Base-by-base conservation (phyloP, 2,113 vertebrate genomes). In the Tor tambroides region DNA sequence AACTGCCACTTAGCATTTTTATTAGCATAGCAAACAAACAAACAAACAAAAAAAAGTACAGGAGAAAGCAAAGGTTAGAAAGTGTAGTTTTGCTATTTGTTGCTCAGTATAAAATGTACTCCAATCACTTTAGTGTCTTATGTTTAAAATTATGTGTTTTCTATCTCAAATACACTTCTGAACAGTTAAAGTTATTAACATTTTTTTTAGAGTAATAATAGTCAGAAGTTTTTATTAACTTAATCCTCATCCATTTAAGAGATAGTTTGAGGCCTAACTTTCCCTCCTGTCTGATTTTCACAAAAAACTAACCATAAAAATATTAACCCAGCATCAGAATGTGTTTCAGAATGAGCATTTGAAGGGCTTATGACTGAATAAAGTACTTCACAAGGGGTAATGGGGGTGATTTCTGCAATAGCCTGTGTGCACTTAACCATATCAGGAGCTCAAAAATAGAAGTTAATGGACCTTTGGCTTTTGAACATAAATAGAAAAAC, bases 11-110 rank as follows among this genome's bases (percentile, higher is more conserved):
- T 41, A 41, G 19, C 41, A 49, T 61, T 23, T 11, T 83, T 26
- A 86, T 61, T 83, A 59, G 32, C 46, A 82, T 71, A 81, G 75
- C 30, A 85, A n/a, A n/a, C n/a, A n/a, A n/a, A n/a, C n/a, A n/a
- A n/a, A n/a, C n/a, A n/a, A 51, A 46, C 23, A 72, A 1, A 85
- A 41, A 76, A 51, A 77, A 1, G 17, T 21, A 11, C 8, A 23
- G 8, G 17, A 38, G 17, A 71, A 23, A 38, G 32, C 17, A 38
- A 35, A 71, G 8, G 67, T 71, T 23, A 35, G 21, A 72, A 23
- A 72, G 21, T 12, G 35, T 41, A 35, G 38, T 38, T 23, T 23
- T 11, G 69, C 69, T 23, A 38, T 72, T 71, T 71, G 21, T 35
- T 71, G 32, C 65, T 30, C 1, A 21, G 6, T 69, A 35, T 21